phyloP scores from a whole-genome alignment of 1,140 invertebrate genomes.

The Maconellicoccus hirsutus region DNA sequence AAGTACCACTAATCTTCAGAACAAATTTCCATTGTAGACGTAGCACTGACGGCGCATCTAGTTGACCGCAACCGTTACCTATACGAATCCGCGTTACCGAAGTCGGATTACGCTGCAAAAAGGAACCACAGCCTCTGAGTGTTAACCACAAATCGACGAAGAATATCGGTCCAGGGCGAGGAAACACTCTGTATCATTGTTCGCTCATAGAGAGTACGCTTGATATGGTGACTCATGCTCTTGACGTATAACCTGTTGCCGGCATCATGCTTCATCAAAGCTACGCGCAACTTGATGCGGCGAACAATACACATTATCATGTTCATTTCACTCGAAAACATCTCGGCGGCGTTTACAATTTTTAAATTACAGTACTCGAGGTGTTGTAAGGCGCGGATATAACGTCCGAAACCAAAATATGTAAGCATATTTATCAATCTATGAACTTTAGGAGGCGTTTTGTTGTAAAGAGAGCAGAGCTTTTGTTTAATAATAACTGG shows the following conservation, averaged over 20 bases:
- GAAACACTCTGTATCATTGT: too few relatives aligned
- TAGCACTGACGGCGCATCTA: too few relatives aligned
- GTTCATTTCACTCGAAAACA: not conserved
- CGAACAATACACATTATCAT: slow-evolving; percentile 4
- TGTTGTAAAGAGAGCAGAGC: not conserved
- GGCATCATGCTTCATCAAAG: not conserved
- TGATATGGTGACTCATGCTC: not conserved
- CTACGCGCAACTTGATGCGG: not conserved
- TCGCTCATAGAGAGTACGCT: not conserved
- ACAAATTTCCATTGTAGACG: too few relatives aligned
- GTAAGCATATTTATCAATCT: slow-evolving; percentile 9
- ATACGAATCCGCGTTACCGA: too few relatives aligned
- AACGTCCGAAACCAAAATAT: slow-evolving; percentile 8
- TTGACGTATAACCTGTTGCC: slow-evolving; percentile 7
- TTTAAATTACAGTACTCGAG: not conserved
- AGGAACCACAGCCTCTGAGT: too few relatives aligned
- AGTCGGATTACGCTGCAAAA: too few relatives aligned
- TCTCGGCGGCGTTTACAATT: not conserved
- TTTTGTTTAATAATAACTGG: slow-evolving; percentile 1
- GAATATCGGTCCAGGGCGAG: too few relatives aligned
- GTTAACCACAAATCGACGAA: too few relatives aligned
- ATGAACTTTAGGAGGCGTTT: not conserved
- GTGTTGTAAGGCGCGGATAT: not conserved
- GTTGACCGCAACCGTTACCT: too few relatives aligned
- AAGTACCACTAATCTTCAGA: too few relatives aligned